phyloP scores from a whole-genome alignment of 2,113 vertebrate species.

The Euleptes europaea region DNA sequence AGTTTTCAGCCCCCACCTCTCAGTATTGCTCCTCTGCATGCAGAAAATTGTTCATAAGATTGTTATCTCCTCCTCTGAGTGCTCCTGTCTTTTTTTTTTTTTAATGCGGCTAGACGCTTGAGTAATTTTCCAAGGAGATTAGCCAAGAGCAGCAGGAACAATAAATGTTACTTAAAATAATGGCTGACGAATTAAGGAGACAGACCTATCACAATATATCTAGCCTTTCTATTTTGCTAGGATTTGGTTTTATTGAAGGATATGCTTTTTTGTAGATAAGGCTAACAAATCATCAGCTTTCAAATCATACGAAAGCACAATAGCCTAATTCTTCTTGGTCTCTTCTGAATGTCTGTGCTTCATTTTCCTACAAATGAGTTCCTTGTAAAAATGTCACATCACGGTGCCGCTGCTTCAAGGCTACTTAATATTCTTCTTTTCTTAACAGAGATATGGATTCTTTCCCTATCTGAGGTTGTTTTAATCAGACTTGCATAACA shows the following conservation, averaged over 20 bases:
- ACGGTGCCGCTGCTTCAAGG: conserved; percentile 6
- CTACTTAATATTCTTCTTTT: conserved; percentile 56
- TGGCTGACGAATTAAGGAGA: conserved; percentile 41
- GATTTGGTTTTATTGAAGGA: conserved; percentile 49
- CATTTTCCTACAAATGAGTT: conserved; percentile 54
- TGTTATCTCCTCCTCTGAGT: background rate
- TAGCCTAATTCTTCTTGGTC: conserved; percentile 32
- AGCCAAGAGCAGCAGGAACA: conserved; percentile 30
- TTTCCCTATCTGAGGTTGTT: conserved; percentile 21
- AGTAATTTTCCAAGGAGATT: conserved; percentile 55
- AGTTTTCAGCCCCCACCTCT: background rate
- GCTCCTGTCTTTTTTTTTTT: background rate
- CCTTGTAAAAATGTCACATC: conserved; percentile 51
- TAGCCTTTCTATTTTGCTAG: conserved; percentile 46
- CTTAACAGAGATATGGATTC: conserved; percentile 37
- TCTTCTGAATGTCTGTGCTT: conserved; percentile 49
- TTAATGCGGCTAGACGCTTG: conserved; percentile 39
- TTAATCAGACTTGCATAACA: conserved; percentile 48
- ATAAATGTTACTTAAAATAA: conserved; percentile 57
- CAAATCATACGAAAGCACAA: conserved; percentile 38
- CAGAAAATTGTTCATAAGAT: conserved; percentile 26
- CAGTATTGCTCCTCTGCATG: background rate
- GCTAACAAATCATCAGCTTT: conserved; percentile 44
- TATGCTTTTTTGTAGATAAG: conserved; percentile 33
- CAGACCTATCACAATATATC: conserved; percentile 6